phyloP scores from a whole-genome alignment of 1,140 invertebrate genomes.

The Megalonaias nervosa region DNA sequence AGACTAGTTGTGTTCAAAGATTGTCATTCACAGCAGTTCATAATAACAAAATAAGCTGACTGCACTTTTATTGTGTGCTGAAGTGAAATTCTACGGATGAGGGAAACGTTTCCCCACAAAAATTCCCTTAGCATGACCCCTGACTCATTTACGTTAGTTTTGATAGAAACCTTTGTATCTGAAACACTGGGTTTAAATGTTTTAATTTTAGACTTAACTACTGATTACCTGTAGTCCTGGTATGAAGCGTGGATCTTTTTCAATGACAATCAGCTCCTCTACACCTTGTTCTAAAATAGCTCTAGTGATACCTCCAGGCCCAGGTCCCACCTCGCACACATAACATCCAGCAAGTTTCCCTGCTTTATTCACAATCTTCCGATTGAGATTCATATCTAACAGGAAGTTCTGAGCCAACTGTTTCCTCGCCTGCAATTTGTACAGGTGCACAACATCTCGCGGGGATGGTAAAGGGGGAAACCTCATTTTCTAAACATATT shows the following conservation, averaged over 20 bases:
- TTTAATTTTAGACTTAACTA: constrained; percentile 6
- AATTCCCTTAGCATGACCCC: background rate
- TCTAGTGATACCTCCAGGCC: constrained; percentile 93
- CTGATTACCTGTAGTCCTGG: constrained; percentile 81
- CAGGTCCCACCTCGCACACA: constrained; percentile 97
- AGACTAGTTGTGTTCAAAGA: no score
- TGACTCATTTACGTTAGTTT: background rate
- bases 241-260: constrained; percentile 94
- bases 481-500: constrained; percentile 26
- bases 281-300: constrained; percentile 85
- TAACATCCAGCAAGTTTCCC: constrained; percentile 70
- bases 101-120: background rate
- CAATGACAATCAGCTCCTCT: constrained; percentile 86
- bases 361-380: constrained; percentile 87
- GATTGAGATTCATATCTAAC: constrained; percentile 86
- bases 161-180: background rate
- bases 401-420: constrained; percentile 98
- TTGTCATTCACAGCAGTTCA: background rate
- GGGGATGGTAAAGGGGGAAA: constrained; percentile 93
- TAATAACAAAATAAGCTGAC: background rate
- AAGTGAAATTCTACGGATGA: background rate
- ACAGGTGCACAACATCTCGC: constrained; percentile 91
- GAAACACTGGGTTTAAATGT: background rate
- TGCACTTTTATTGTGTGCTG: background rate
- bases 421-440: constrained; percentile 88